A percentile compares a stretch with the other conserved stretches of the same genome.
phyloP scores from a whole-genome alignment of 2,888 invertebrate genomes.

The Tetanocera ferruginea region DNA sequence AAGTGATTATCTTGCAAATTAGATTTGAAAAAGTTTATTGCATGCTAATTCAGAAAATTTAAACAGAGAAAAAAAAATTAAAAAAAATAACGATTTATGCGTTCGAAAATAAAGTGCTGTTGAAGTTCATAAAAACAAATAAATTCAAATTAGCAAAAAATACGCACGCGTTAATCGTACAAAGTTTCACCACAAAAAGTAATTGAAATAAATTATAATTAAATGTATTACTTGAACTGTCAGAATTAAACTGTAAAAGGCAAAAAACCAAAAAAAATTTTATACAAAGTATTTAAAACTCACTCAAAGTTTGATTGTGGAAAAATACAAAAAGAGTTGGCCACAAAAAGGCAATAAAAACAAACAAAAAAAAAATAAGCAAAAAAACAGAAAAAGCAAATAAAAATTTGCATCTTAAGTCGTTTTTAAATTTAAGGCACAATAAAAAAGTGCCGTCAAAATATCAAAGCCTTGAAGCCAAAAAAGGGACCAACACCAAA shows the following conservation, averaged over 20 bases:
- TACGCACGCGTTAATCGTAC: not conserved
- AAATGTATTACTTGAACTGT: not conserved
- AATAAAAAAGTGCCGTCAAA: constrained; percentile 8
- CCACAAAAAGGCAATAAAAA: not conserved
- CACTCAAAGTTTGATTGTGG: constrained; percentile 16
- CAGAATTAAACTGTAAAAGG: not conserved
- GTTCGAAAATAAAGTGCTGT: not conserved
- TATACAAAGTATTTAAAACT: not conserved
- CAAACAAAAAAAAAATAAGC: not conserved
- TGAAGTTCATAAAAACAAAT: not conserved
- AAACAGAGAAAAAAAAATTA: not conserved
- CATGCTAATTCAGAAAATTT: not conserved
- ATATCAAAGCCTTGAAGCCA: not conserved
- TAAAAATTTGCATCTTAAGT: not conserved
- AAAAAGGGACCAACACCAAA: not conserved
- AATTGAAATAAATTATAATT: not conserved
- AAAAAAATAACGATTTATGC: too few species aligned
- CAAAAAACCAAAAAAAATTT: not conserved
- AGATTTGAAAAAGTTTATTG: not conserved
- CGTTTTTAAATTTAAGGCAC: not conserved
- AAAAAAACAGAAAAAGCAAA: not conserved
- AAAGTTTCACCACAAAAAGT: not conserved
- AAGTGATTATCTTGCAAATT: constrained; percentile 1
- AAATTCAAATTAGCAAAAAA: not conserved
- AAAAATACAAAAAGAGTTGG: constrained; percentile 13